phyloP scores from a whole-genome alignment of 2,797 vertebrate species.

The Brachyalestes nurse region DNA sequence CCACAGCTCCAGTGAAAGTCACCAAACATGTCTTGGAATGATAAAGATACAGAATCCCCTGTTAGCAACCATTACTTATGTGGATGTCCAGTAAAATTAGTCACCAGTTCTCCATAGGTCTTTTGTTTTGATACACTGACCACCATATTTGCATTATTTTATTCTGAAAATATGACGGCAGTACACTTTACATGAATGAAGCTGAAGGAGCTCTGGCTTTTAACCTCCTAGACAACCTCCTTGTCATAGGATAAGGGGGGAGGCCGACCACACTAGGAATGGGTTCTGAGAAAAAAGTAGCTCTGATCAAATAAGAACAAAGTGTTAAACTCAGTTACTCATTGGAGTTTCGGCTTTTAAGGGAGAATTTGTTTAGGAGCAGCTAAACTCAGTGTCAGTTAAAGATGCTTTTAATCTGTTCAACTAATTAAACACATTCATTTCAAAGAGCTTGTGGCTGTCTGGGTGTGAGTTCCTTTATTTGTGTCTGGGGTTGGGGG shows the following conservation, averaged over 20 bases:
- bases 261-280: neutral
- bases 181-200: too few relatives aligned
- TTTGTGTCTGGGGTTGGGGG: neutral
- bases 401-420: slow-evolving; percentile 21
- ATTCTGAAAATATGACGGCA: too few relatives aligned
- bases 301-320: neutral
- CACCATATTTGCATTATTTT: too few relatives aligned
- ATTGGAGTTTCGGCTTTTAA: neutral
- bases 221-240: neutral
- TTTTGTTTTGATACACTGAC: too few relatives aligned
- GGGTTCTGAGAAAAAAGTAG: neutral
- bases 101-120: too few relatives aligned
- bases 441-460: slow-evolving; percentile 2
- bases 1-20: too few relatives aligned
- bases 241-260: too few relatives aligned
- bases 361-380: neutral
- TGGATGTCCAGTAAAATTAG: too few relatives aligned
- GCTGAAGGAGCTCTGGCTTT: neutral
- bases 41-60: too few relatives aligned
- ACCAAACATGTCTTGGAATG: too few relatives aligned
- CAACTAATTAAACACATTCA: slow-evolving; percentile 31
- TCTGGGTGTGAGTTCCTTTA: neutral
- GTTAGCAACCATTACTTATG: too few relatives aligned
- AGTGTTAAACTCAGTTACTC: neutral
- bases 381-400: neutral